Conservation (phyloP, 2,797 vertebrate genomes). For the Columba guinea region DNA sequence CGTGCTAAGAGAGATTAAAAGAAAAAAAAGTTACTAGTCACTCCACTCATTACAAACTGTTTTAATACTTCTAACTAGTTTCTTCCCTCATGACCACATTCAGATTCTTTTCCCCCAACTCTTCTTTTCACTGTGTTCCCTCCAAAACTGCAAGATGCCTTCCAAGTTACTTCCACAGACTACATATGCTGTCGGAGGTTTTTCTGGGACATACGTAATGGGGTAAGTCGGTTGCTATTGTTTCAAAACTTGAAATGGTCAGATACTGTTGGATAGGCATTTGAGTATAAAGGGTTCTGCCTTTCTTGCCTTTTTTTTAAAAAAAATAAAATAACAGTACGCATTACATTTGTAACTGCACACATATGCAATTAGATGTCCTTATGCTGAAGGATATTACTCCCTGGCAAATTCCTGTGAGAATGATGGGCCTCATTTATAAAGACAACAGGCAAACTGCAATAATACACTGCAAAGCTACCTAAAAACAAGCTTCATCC, state of each 20-base stretch:
- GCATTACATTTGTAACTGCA: background rate
- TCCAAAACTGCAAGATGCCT: constrained; percentile 26
- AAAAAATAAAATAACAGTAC: background rate
- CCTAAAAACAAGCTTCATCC: background rate
- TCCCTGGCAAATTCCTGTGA: background rate
- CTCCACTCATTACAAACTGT: background rate
- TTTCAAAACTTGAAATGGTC: constrained; percentile 21
- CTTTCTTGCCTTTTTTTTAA: background rate
- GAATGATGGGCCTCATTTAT: background rate
- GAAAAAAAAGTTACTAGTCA: constrained; percentile 38
- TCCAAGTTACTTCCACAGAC: constrained; percentile 41
- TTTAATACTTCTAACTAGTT: constrained; percentile 7
- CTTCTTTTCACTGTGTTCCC: background rate
- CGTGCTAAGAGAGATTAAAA: constrained; percentile 57
- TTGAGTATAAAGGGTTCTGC: background rate
- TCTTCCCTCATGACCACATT: constrained; percentile 2
- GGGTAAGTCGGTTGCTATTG: constrained; percentile 2
- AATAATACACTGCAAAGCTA: background rate
- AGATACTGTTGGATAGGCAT: background rate
- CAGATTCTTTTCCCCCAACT: background rate
- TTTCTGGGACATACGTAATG: background rate
- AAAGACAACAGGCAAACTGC: background rate
- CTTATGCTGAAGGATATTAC: background rate
- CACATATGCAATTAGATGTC: background rate
- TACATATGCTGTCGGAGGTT: background rate